Percentiles rank a stretch among this genome's conserved stretches.
Evolutionary conservation across 2,888 invertebrate species (phyloP).

Genomic region (Pecten maximus): DNA sequence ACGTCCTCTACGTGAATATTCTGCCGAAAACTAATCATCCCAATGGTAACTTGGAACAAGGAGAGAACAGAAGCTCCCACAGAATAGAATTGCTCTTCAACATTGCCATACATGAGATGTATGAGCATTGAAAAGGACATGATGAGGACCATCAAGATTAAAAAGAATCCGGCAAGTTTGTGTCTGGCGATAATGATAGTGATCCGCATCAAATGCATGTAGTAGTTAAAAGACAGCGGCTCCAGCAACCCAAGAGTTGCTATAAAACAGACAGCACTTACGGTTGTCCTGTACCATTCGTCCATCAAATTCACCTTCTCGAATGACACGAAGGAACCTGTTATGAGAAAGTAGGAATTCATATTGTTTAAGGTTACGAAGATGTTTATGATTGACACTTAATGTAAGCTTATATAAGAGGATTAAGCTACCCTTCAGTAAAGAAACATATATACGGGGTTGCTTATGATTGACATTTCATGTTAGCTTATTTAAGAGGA

Average conservation of each 20-base stretch:
- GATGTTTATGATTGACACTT: too few species aligned
- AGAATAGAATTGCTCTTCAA: neutral
- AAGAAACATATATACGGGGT: too few species aligned
- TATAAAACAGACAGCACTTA: neutral
- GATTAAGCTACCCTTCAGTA: too few species aligned
- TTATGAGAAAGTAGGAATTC: neutral
- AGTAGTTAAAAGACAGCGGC: conserved; percentile 35
- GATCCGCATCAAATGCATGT: conserved; percentile 33
- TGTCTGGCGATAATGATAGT: neutral
- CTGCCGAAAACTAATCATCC: neutral
- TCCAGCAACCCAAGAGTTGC: neutral
- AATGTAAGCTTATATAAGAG: too few species aligned
- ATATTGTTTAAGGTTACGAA: neutral
- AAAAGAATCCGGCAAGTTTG: neutral
- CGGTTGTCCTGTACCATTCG: neutral
- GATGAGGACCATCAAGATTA: neutral
- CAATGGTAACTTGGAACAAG: neutral
- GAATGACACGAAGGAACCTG: conserved; percentile 2
- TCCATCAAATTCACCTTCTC: neutral
- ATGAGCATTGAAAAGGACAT: neutral
- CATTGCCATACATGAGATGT: neutral
- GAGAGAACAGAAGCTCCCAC: neutral
- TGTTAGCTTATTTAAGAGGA: too few species aligned
- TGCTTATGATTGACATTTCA: too few species aligned
- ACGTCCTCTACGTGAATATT: neutral